Evolutionary conservation across 2,797 vertebrate genomes (phyloP).

Genomic region (Parauchenoglanis ngamensis): DNA sequence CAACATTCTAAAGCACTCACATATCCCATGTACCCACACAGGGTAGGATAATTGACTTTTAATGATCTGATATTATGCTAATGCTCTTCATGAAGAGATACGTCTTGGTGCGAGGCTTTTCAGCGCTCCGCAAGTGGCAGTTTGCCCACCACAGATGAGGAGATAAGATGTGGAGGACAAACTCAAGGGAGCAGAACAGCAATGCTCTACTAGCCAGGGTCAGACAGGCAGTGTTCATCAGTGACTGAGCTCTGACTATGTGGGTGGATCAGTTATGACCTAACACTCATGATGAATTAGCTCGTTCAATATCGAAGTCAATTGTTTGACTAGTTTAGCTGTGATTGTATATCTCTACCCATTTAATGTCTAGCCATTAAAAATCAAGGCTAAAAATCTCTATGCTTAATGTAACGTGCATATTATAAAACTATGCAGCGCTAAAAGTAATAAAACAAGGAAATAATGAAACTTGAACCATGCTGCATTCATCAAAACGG

Average conservation of each 20-base stretch:
- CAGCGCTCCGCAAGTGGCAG: slow-evolving; percentile 61
- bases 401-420: neutral
- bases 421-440: neutral
- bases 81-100: slow-evolving; percentile 71
- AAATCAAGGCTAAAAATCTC: slow-evolving; percentile 9
- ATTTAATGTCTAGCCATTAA: neutral
- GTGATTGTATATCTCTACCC: neutral
- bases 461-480: slow-evolving; percentile 7
- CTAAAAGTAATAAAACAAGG: slow-evolving; percentile 10
- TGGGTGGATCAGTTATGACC: slow-evolving; percentile 41
- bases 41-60: slow-evolving; percentile 75
- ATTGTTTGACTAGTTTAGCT: neutral
- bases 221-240: slow-evolving; percentile 44
- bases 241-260: slow-evolving; percentile 18
- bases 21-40: slow-evolving; percentile 46
- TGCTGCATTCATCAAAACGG: slow-evolving; percentile 24
- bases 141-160: slow-evolving; percentile 61
- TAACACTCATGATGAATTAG: slow-evolving; percentile 28
- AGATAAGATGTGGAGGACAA: slow-evolving; percentile 50
- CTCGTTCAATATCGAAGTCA: slow-evolving; percentile 7
- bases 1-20: slow-evolving; percentile 29
- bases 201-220: slow-evolving; percentile 42
- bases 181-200: slow-evolving; percentile 33
- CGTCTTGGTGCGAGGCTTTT: slow-evolving; percentile 68
- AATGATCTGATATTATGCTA: slow-evolving; percentile 81